Evolutionary conservation across 1,140 invertebrate genomes (phyloP).

Genomic region (Polyergus mexicanus): DNA sequence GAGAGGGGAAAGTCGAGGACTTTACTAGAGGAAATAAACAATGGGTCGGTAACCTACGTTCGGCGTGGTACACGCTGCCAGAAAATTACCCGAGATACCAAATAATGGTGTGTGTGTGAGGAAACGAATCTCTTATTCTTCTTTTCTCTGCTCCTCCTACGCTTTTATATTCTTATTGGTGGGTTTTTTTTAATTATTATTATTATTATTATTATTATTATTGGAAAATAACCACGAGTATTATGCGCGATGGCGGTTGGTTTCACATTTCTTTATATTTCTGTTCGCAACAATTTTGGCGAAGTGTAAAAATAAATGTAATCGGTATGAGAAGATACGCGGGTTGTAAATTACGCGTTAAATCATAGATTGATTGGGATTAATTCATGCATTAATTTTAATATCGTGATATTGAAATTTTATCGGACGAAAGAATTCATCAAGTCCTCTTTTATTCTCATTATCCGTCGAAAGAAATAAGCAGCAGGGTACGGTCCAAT

Average conservation of each 20-base stretch:
- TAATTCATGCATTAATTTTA: slow-evolving; percentile 30
- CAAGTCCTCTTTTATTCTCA: background rate
- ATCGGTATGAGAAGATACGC: background rate
- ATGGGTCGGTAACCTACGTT: slow-evolving; percentile 71
- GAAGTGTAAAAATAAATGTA: background rate
- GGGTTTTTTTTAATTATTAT: no score
- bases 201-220: no score
- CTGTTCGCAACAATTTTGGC: background rate
- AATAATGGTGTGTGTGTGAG: slow-evolving; percentile 56
- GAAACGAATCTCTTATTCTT: slow-evolving; percentile 17
- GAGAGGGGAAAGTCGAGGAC: slow-evolving; percentile 62
- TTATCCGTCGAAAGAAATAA: background rate
- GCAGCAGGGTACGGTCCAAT: background rate
- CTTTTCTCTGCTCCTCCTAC: no score
- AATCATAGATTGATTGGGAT: background rate
- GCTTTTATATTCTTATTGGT: slow-evolving; percentile 1
- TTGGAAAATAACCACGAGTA: slow-evolving; percentile 65
- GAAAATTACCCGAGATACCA: slow-evolving; percentile 72
- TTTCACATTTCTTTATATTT: background rate
- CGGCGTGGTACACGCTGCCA: slow-evolving; percentile 68
- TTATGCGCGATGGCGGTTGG: slow-evolving; percentile 36
- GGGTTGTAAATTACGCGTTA: slow-evolving; percentile 51
- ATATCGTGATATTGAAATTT: background rate
- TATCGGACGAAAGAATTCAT: background rate
- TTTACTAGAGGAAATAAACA: slow-evolving; percentile 73